Conservation (phyloP, 2,113 vertebrate species). For the Eptesicus fuscus region DNA sequence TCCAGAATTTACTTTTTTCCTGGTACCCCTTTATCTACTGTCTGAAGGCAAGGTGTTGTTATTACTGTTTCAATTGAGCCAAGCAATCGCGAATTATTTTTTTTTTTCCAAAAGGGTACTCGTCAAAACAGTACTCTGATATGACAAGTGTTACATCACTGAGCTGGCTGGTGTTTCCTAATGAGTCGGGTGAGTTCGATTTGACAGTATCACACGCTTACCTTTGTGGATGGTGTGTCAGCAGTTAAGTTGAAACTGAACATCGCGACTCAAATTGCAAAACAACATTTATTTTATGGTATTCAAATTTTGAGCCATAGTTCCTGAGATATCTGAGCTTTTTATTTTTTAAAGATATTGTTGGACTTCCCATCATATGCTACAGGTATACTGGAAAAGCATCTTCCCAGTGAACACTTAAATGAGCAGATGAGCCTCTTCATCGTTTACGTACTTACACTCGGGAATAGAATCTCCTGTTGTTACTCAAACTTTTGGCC, state of each 20-base stretch:
- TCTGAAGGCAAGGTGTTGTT: not conserved
- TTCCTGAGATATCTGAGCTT: not conserved
- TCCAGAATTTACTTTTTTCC: not conserved
- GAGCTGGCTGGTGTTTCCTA: not conserved
- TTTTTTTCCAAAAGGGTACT: not conserved
- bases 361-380: not conserved
- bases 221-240: not conserved
- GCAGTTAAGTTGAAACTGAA: not conserved
- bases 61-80: not conserved
- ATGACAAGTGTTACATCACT: not conserved
- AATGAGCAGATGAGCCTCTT: not conserved
- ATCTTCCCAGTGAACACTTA: not conserved
- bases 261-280: not conserved
- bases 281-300: not conserved
- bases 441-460: not conserved
- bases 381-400: not conserved
- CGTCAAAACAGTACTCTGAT: not conserved
- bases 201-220: not conserved
- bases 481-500: not conserved
- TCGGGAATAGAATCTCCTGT: constrained; percentile 5
- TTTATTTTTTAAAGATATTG: not conserved
- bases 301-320: not conserved
- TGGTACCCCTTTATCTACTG: not conserved
- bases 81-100: not conserved
- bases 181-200: not conserved